Evolutionary conservation across 2,113 vertebrate species (phyloP).

Genomic region (Megalops atlanticus): DNA sequence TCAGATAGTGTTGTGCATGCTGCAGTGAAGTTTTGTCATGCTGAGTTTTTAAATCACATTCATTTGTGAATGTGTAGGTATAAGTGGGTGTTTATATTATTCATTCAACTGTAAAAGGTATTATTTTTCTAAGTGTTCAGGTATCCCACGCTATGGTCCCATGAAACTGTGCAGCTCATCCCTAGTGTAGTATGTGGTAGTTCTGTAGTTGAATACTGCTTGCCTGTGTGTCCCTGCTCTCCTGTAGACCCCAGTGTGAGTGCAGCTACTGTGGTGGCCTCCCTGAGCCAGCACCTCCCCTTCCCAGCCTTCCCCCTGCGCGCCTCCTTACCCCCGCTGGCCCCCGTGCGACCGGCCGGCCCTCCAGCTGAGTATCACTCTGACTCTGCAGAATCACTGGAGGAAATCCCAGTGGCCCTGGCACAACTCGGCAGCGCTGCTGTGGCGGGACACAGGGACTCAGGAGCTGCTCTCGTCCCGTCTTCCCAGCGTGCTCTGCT

Average conservation of each 20-base stretch:
- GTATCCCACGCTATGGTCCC: too few species aligned
- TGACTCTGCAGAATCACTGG: constrained; percentile 83
- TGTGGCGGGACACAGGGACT: constrained; percentile 35
- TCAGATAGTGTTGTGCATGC: too few species aligned
- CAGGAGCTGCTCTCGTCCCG: constrained; percentile 21
- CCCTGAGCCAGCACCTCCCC: constrained; percentile 62
- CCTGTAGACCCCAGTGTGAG: constrained; percentile 44
- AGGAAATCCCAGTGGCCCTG: constrained; percentile 86
- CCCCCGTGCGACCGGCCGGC: constrained; percentile 65
- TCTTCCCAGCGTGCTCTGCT: constrained; percentile 30
- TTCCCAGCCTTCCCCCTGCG: constrained; percentile 69
- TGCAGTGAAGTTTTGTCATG: too few species aligned
- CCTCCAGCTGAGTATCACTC: constrained; percentile 80
- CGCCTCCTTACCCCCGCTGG: constrained; percentile 54
- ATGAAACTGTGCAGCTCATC: not conserved
- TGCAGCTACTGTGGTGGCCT: constrained; percentile 52
- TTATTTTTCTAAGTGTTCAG: not conserved
- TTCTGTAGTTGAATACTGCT: constrained; percentile 3
- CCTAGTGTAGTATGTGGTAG: not conserved
- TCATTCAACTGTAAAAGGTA: not conserved
- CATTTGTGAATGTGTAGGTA: too few species aligned
- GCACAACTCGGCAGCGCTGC: constrained; percentile 77
- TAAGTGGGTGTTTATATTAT: not conserved
- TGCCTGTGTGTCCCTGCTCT: constrained; percentile 18
- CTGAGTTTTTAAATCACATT: too few species aligned